phyloP scores from a whole-genome alignment of 2,797 vertebrate genomes.

The Leontocebus nigricollis region DNA sequence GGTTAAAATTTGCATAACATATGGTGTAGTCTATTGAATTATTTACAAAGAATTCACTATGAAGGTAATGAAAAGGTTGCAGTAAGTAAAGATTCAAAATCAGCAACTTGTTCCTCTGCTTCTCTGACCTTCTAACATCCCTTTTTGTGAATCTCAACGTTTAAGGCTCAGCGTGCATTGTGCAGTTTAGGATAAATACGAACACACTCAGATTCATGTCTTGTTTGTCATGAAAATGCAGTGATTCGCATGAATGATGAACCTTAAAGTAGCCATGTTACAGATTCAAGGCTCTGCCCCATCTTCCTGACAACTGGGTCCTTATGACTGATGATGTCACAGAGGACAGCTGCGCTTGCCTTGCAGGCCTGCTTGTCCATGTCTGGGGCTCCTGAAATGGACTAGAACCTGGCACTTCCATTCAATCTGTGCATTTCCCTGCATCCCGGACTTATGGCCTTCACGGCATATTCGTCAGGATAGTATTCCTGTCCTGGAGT shows the following conservation, averaged over 20 bases:
- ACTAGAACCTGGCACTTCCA: too few relatives aligned
- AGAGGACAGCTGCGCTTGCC: neutral
- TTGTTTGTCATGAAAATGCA: accelerated
- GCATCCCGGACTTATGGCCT: too few relatives aligned
- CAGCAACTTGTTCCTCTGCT: constrained; percentile 48
- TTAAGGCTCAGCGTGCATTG: neutral
- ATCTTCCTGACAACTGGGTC: accelerated
- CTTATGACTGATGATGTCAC: neutral
- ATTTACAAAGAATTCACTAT: constrained; percentile 56
- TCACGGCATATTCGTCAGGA: accelerated
- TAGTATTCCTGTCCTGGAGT: accelerated
- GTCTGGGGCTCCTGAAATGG: neutral
- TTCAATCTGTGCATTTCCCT: neutral
- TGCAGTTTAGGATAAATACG: too few relatives aligned
- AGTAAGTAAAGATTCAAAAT: constrained; percentile 72
- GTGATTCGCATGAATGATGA: too few relatives aligned
- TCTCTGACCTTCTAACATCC: neutral
- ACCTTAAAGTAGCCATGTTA: accelerated
- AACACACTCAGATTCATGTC: accelerated
- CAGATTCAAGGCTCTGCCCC: too few relatives aligned
- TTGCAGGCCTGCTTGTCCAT: accelerated
- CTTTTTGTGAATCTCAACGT: neutral
- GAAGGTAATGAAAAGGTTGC: constrained; percentile 73
- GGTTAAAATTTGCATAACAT: constrained; percentile 79
- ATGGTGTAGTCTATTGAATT: constrained; percentile 69